Percentiles rank a stretch among this genome's conserved stretches.
These are phyloP conservation scores for Onchidella celtica DNA, from an alignment of 2,888 invertebrate species.

Conservation along the genomic window DNA sequence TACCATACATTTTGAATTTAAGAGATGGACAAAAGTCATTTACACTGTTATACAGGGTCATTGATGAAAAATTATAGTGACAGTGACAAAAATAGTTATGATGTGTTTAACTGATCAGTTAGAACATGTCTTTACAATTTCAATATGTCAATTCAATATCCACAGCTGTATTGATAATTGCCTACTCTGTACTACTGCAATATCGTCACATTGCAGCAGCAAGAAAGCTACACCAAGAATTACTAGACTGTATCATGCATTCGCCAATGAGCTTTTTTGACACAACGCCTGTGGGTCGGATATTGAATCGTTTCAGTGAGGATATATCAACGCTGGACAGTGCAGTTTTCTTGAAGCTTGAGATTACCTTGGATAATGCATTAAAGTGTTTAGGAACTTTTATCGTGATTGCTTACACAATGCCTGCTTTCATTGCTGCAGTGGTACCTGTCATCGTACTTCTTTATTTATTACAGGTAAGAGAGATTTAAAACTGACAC, in stretches of 20 bases:
- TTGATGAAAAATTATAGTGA: too few relatives aligned
- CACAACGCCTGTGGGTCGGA: conserved; percentile 25
- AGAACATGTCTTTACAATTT: too few relatives aligned
- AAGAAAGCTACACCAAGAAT: conserved; percentile 18
- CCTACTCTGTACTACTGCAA: background rate
- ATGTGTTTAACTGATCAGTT: too few relatives aligned
- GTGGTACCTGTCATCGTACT: conserved; percentile 65
- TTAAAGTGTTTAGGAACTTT: conserved; percentile 60
- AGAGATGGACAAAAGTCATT: too few relatives aligned
- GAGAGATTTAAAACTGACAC: conserved; percentile 4
- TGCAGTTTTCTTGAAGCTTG: conserved; percentile 20
- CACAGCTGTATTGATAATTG: conserved; percentile 1
- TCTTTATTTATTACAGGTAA: conserved; percentile 68
- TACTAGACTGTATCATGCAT: conserved; percentile 15
- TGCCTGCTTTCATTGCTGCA: conserved; percentile 66
- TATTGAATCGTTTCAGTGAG: conserved; percentile 26
- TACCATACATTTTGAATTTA: too few relatives aligned
- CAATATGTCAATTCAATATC: background rate
- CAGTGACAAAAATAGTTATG: too few relatives aligned
- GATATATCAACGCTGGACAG: conserved; percentile 37
- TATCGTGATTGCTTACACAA: conserved; percentile 68
- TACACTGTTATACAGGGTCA: too few relatives aligned
- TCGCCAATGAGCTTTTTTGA: conserved; percentile 32
- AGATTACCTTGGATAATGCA: conserved; percentile 49
- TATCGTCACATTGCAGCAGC: background rate